These are phyloP conservation scores for Deilephila porcellus DNA, from an alignment of 2,888 invertebrate species.

Conservation along the genomic window DNA sequence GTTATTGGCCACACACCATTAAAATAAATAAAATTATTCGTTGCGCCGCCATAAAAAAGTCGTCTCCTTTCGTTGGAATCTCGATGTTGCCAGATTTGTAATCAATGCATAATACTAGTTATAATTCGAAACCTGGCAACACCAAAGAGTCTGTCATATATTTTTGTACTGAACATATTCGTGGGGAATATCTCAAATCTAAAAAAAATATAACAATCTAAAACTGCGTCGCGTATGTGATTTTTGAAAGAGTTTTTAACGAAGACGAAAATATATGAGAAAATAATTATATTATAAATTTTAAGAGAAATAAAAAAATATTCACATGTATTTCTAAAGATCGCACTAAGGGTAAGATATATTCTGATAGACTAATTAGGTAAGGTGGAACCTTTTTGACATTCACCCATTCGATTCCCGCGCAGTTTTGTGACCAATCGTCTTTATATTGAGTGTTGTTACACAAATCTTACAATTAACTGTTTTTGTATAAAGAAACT, in stretches of 20 bases:
- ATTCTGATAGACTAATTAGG: slow-evolving; percentile 37
- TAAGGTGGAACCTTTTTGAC: slow-evolving; percentile 40
- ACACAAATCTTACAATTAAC: background rate
- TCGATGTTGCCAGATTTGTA: slow-evolving; percentile 14
- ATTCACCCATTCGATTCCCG: slow-evolving; percentile 28
- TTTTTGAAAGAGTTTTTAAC: slow-evolving; percentile 70
- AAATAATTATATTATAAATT: slow-evolving; percentile 60
- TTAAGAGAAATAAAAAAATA: slow-evolving; percentile 62
- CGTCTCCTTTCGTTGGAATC: slow-evolving; percentile 6
- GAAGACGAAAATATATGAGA: slow-evolving; percentile 63
- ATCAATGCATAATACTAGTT: slow-evolving; percentile 22
- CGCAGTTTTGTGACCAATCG: slow-evolving; percentile 14
- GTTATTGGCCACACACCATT: too few species aligned
- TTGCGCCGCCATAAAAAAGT: too few species aligned
- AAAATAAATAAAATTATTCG: too few species aligned
- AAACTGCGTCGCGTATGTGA: slow-evolving; percentile 75
- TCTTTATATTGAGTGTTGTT: background rate
- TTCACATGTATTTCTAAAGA: slow-evolving; percentile 74
- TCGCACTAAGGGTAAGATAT: slow-evolving; percentile 65
- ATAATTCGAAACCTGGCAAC: slow-evolving; percentile 20
- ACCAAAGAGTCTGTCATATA: slow-evolving; percentile 20
- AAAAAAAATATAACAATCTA: slow-evolving; percentile 53
- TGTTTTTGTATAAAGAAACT: background rate
- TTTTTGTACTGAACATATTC: slow-evolving; percentile 22
- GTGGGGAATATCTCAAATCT: background rate